phyloP scores from a whole-genome alignment of 2,113 vertebrate species.

The Pterocles burchelli region DNA sequence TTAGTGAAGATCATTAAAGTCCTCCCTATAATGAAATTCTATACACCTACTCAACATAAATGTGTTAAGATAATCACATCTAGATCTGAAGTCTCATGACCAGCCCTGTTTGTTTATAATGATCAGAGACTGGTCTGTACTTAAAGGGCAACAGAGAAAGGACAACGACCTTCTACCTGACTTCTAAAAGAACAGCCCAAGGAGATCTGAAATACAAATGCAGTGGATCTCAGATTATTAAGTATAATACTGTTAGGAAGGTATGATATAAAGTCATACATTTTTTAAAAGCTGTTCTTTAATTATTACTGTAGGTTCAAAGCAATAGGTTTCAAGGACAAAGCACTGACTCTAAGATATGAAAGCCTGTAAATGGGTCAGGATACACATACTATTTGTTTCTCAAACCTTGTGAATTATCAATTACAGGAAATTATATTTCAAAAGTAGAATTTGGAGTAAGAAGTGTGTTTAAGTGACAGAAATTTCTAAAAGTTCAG shows the following conservation, averaged over 20 bases:
- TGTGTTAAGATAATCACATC: not conserved
- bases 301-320: conserved; percentile 72
- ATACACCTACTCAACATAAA: not conserved
- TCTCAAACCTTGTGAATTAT: conserved; percentile 29
- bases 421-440: conserved; percentile 22
- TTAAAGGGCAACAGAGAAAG: not conserved
- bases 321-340: conserved; percentile 62
- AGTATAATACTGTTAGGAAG: conserved; percentile 44
- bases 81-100: not conserved
- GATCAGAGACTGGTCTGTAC: not conserved
- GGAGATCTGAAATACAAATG: conserved; percentile 37
- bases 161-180: not conserved
- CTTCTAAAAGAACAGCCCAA: conserved; percentile 12
- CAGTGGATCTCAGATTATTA: conserved; percentile 26
- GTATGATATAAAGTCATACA: conserved; percentile 58
- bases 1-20: not conserved
- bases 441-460: not conserved
- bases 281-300: conserved; percentile 71
- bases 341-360: conserved; percentile 6
- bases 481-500: not conserved
- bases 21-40: conserved; percentile 1
- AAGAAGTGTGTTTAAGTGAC: not conserved
- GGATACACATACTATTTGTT: not conserved
- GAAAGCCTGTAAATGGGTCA: conserved; percentile 16
- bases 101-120: not conserved